Evolutionary conservation across 2,888 invertebrate species (phyloP).

Genomic region (Heliconius aoede): DNA sequence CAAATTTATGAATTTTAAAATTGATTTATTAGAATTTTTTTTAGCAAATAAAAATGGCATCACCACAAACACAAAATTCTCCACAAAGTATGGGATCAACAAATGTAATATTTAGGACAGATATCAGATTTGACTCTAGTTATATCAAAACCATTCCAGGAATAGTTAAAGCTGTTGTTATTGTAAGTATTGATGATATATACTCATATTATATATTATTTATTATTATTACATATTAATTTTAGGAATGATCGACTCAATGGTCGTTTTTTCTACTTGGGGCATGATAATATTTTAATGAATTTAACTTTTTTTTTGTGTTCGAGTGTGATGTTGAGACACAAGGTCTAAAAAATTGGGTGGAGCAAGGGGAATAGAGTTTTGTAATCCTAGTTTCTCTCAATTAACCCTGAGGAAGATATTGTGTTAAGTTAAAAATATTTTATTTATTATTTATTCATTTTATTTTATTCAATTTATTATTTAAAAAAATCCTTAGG

Average conservation of each 20-base stretch:
- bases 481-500: not conserved
- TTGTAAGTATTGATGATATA: constrained; percentile 64
- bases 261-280: not conserved
- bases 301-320: too few relatives aligned
- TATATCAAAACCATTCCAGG: constrained; percentile 69
- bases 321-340: too few relatives aligned
- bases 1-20: not conserved
- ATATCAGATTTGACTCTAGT: constrained; percentile 67
- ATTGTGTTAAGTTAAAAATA: not conserved
- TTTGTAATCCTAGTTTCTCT: too few relatives aligned
- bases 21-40: too few relatives aligned
- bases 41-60: constrained; percentile 56
- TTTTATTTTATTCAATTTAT: too few relatives aligned
- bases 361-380: too few relatives aligned
- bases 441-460: too few relatives aligned
- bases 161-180: constrained; percentile 63
- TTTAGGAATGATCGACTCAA: not conserved
- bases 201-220: too few relatives aligned
- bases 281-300: not conserved
- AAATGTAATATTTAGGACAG: constrained; percentile 72
- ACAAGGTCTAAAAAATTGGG: too few relatives aligned
- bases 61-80: constrained; percentile 48
- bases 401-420: not conserved
- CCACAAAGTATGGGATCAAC: constrained; percentile 72
- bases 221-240: not conserved